These are phyloP conservation scores for Seladonia tumulorum DNA, from an alignment of 2,888 invertebrate species.

Conservation along the genomic window DNA sequence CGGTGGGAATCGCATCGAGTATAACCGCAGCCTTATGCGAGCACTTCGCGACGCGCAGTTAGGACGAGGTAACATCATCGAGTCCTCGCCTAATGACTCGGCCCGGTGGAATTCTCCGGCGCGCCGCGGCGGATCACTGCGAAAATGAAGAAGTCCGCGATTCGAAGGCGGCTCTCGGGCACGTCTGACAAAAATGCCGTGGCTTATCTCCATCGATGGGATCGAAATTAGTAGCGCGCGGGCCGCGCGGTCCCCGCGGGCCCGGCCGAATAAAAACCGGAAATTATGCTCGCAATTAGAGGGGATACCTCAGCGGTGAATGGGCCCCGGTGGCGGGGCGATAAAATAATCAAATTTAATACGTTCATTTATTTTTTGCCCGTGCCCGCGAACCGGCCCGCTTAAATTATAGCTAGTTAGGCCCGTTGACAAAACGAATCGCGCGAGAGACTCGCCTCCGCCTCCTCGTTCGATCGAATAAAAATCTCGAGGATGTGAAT, in stretches of 20 bases:
- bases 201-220: constrained; percentile 83
- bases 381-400: not conserved
- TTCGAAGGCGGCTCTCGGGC: constrained; percentile 29
- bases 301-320: constrained; percentile 45
- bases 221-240: constrained; percentile 83
- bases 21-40: not conserved
- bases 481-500: constrained; percentile 42
- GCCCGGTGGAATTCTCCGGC: constrained; percentile 47
- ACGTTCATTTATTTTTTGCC: constrained; percentile 56
- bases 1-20: not conserved
- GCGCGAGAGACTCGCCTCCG: constrained; percentile 1
- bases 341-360: constrained; percentile 70
- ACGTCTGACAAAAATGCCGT: constrained; percentile 75
- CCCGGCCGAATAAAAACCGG: constrained; percentile 61
- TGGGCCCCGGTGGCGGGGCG: constrained; percentile 26
- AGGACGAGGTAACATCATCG: not conserved
- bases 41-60: not conserved
- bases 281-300: constrained; percentile 69
- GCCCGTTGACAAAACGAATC: constrained; percentile 48
- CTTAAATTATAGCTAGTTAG: constrained; percentile 47
- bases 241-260: constrained; percentile 58
- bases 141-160: constrained; percentile 68
- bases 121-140: not conserved
- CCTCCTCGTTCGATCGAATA: constrained; percentile 13
- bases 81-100: constrained; percentile 56